Evolutionary conservation across 2,797 vertebrate species (phyloP), one percentile per base, ranked within the genome.

Genomic region (Gouania willdenowi): DNA sequence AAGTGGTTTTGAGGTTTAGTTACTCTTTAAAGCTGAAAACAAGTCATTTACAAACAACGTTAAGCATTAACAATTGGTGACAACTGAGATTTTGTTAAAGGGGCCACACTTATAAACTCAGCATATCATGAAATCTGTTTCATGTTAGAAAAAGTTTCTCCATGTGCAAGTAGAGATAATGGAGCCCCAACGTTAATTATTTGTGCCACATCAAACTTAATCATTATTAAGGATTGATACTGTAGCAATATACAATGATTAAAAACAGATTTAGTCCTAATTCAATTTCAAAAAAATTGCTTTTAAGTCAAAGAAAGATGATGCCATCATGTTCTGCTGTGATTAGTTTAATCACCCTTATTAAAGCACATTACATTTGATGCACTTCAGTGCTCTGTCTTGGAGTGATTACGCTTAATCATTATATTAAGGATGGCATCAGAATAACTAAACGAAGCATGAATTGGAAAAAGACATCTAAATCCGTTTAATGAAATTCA

Each of bases 251-350:
- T 56, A 34, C 35, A 11, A 11, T 65, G 55, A 66, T 62, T 68
- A 68, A 67, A 72, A 46, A 25, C 29, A 43, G 34, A 38, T 55
- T 71, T 39, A 47, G 60, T 50, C 13, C 41, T 34, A 56, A 66
- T 61, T 48, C 2, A 53, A n/a, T n/a, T 49, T 64, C 28, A 22
- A 36, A 38, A 48, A 41, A 49, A 27, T 10, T 32, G 12, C 22
- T 46, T 42, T 33, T 56, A 19, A 21, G 8, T 26, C 45, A 56
- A 39, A 15, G 44, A 12, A 46, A 17, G 9, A 8, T 26, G 19
- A 16, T 39, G 10, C 17, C 48, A 34, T 40, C 26, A 29, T 14
- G 26, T 45, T 51, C 17, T 46, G 18, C 40, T 29, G 33, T 35
- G 26, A 36, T 66, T 48, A 44, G 57, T 46, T 48, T 27, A 56